Conservation (phyloP, 2,113 vertebrate species). For the Phrynosoma blainvillii region DNA sequence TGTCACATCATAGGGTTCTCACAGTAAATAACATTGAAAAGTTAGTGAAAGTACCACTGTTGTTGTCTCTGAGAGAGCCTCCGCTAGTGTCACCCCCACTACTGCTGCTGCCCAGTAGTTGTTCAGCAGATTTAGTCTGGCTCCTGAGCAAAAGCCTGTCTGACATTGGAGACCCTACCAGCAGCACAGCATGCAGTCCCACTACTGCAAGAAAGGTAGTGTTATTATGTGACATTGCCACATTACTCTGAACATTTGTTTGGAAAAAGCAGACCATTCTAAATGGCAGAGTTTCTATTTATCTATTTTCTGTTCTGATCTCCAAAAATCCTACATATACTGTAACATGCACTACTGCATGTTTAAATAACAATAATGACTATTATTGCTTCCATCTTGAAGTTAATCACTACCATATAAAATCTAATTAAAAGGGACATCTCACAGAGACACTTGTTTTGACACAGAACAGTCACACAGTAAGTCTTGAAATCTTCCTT, state of each 20-base stretch:
- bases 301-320: background rate
- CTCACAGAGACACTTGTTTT: background rate
- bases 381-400: constrained; percentile 9
- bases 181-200: no score
- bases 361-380: background rate
- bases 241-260: constrained; percentile 31
- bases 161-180: no score
- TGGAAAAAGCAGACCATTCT: constrained; percentile 12
- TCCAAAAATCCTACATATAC: background rate
- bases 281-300: background rate
- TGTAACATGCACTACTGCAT: background rate
- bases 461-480: constrained; percentile 24
- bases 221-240: background rate
- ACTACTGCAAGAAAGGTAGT: no score
- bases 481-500: background rate
- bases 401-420: constrained; percentile 30
- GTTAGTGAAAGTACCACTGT: no score
- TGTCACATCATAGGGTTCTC: no score
- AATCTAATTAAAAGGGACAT: constrained; percentile 35
- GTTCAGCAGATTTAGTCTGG: no score
- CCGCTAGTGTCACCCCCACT: no score
- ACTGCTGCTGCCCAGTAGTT: no score
- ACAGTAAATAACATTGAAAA: no score
- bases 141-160: no score
- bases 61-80: no score